A percentile compares a stretch with the other conserved stretches of the same genome.
Evolutionary conservation across 30 jellyfish, hydroid and myxozoan genomes (phyloP).

Genomic region (Hydractinia echinata): DNA sequence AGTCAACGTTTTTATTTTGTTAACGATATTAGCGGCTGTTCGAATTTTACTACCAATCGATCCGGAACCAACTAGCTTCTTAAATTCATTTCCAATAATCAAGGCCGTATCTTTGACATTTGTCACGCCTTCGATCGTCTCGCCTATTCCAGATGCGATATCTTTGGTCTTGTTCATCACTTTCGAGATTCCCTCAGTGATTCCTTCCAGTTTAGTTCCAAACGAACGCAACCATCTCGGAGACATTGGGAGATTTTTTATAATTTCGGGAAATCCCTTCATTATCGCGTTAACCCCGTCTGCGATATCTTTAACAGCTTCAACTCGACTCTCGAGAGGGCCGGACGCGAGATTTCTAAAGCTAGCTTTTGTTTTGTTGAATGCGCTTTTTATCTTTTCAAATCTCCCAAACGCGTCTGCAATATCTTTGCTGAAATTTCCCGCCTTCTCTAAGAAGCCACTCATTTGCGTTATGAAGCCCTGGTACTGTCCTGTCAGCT

Average conservation of each 20-base stretch:
- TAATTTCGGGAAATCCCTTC: slow-evolving; percentile 60
- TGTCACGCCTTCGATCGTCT: slow-evolving; percentile 41
- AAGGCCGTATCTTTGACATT: slow-evolving; percentile 40
- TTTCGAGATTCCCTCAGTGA: slow-evolving; percentile 54
- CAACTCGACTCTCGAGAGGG: slow-evolving; percentile 74
- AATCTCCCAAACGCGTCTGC: slow-evolving; percentile 57
- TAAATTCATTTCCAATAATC: slow-evolving; percentile 54
- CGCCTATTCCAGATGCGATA: slow-evolving; percentile 58
- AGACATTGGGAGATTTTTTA: slow-evolving; percentile 43
- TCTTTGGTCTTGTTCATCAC: slow-evolving; percentile 55
- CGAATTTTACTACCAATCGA: slow-evolving; percentile 37
- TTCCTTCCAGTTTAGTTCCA: slow-evolving; percentile 66
- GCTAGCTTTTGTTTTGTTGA: slow-evolving; percentile 25
- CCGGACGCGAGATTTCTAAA: slow-evolving; percentile 56
- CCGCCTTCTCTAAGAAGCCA: slow-evolving; percentile 61
- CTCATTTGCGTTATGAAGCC: slow-evolving; percentile 59
- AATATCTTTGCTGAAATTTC: slow-evolving; percentile 46
- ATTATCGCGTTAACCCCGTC: slow-evolving; percentile 55
- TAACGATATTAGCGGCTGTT: slow-evolving; percentile 36
- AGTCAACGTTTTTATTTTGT: slow-evolving; percentile 45
- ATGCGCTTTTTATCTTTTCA: slow-evolving; percentile 43
- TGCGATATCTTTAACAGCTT: slow-evolving; percentile 66
- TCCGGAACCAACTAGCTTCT: slow-evolving; percentile 56
- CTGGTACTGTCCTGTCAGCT: slow-evolving; percentile 61
- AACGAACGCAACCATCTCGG: slow-evolving; percentile 62